A percentile compares a stretch with the other conserved stretches of the same genome.
These are phyloP conservation scores for Leptopilina syphax DNA, from an alignment of 2,888 invertebrate species.

Conservation along the genomic window DNA sequence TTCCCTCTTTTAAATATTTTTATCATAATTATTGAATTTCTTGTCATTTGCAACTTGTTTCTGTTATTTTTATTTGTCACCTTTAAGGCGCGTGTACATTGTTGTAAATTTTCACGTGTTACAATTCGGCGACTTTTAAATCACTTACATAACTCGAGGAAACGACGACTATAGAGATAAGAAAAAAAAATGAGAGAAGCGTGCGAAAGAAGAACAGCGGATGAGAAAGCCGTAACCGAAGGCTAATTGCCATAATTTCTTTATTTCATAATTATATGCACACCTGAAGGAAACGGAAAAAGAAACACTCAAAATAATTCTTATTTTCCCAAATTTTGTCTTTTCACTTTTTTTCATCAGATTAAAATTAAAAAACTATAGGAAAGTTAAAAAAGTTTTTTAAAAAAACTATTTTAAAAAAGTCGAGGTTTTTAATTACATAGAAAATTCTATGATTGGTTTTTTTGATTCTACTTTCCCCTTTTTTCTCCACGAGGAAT, in stretches of 20 bases:
- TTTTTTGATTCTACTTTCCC: neutral
- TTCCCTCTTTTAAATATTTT: no score
- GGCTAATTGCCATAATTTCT: constrained; percentile 37
- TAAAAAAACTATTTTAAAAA: no score
- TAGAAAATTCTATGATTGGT: no score
- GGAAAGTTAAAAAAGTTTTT: no score
- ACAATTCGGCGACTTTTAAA: constrained; percentile 18
- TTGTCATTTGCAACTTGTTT: no score
- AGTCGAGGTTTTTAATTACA: no score
- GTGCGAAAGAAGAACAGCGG: constrained; percentile 35
- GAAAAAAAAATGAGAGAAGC: constrained; percentile 31
- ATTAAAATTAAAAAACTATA: no score
- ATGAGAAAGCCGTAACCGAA: constrained; percentile 35
- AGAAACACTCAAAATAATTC: constrained; percentile 12
- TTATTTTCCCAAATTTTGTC: no score
- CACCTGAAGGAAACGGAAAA: neutral
- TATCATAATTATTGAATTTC: no score
- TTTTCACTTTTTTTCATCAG: neutral
- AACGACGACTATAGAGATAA: constrained; percentile 1
- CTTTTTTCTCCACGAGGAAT: neutral
- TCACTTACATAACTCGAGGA: constrained; percentile 21
- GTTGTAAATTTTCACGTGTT: neutral
- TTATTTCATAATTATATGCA: constrained; percentile 40
- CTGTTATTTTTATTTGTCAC: no score
- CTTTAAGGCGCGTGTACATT: neutral